These are phyloP conservation scores for Lycaena phlaeas DNA, from an alignment of 2,888 invertebrate genomes.

Conservation along the genomic window DNA sequence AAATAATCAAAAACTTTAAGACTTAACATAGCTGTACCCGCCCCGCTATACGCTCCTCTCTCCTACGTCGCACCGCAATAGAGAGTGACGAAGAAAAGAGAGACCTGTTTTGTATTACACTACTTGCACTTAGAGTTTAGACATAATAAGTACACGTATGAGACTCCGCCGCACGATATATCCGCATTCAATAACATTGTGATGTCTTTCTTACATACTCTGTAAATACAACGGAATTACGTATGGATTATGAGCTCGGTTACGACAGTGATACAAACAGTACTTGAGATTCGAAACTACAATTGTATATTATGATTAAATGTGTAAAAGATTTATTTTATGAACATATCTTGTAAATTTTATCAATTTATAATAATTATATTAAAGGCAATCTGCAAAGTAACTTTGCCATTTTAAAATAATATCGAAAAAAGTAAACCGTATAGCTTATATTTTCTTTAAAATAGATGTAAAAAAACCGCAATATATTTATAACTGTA, in stretches of 20 bases:
- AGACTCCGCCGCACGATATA: slow-evolving; percentile 51
- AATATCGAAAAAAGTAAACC: too few relatives aligned
- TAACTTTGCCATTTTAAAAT: too few relatives aligned
- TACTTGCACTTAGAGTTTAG: slow-evolving; percentile 25
- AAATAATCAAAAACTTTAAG: too few relatives aligned
- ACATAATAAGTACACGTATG: slow-evolving; percentile 55
- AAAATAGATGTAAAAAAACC: too few relatives aligned
- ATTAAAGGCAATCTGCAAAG: too few relatives aligned
- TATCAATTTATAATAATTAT: too few relatives aligned
- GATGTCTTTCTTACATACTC: slow-evolving; percentile 55
- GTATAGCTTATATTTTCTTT: too few relatives aligned
- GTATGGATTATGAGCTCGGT: slow-evolving; percentile 19
- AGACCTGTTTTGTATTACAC: slow-evolving; percentile 68
- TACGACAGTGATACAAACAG: too few relatives aligned
- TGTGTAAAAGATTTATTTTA: too few relatives aligned
- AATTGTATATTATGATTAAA: slow-evolving; percentile 8
- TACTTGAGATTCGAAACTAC: slow-evolving; percentile 32
- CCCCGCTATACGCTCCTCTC: slow-evolving; percentile 4
- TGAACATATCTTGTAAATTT: too few relatives aligned
- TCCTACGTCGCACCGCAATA: slow-evolving; percentile 30
- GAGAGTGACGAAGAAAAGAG: slow-evolving; percentile 69
- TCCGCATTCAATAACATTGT: slow-evolving; percentile 28
- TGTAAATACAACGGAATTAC: slow-evolving; percentile 37
- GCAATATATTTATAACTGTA: neutral
- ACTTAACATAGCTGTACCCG: too few relatives aligned